Evolutionary conservation across 2,113 vertebrate species (phyloP).

Genomic region (Tetrao urogallus): DNA sequence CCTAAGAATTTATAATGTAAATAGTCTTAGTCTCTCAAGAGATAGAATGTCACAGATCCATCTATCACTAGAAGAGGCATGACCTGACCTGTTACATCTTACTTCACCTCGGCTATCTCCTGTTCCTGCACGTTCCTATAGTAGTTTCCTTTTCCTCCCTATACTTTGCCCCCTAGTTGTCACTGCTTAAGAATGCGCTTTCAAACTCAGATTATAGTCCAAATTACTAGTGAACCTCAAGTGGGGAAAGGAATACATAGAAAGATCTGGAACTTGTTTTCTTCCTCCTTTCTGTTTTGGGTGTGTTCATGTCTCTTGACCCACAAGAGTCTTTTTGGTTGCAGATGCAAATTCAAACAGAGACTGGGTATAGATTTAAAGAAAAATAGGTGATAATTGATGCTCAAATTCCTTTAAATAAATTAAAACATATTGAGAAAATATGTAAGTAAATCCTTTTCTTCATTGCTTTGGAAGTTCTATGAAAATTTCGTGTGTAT

Average conservation of each 20-base stretch:
- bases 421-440: background rate
- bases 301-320: background rate
- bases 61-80: accelerated
- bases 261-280: background rate
- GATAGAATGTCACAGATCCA: background rate
- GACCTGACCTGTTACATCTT: background rate
- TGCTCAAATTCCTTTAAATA: background rate
- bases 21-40: background rate
- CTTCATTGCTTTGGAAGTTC: background rate
- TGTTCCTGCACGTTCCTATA: background rate
- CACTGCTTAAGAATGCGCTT: background rate
- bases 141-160: background rate
- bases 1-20: accelerated
- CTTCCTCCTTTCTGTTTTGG: background rate
- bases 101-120: background rate
- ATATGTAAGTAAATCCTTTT: background rate
- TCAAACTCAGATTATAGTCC: background rate
- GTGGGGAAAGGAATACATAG: accelerated
- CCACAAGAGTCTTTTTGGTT: background rate
- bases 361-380: background rate
- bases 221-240: background rate
- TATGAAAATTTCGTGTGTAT: background rate
- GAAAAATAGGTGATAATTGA: background rate
- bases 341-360: background rate
- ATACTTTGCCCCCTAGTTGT: background rate